These are phyloP conservation scores for Eustalomyia histrio DNA, from an alignment of 2,888 invertebrate species.

Conservation along the genomic window DNA sequence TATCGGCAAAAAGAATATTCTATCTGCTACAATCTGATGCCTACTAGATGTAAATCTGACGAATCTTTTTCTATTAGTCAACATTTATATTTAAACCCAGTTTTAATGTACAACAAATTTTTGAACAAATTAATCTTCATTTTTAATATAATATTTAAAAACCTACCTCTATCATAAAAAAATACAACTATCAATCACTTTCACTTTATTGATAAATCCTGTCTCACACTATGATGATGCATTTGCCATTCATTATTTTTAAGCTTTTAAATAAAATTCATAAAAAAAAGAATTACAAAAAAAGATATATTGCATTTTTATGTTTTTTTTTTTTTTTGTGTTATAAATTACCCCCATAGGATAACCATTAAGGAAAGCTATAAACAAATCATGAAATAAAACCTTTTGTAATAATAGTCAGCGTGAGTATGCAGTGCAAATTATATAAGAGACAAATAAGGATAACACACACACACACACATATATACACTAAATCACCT, in stretches of 20 bases:
- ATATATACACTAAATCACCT: too few relatives aligned
- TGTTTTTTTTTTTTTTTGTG: neutral
- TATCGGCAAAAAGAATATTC: too few relatives aligned
- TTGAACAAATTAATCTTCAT: too few relatives aligned
- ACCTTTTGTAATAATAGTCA: conserved; percentile 38
- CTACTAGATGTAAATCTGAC: too few relatives aligned
- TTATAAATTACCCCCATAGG: neutral
- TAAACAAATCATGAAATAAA: conserved; percentile 32
- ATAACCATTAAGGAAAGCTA: conserved; percentile 22
- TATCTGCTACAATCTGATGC: too few relatives aligned
- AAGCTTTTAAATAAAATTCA: neutral
- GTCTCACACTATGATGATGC: neutral
- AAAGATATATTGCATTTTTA: neutral
- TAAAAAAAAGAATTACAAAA: neutral
- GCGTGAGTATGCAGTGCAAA: conserved; percentile 28
- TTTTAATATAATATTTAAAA: too few relatives aligned
- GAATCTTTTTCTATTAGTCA: too few relatives aligned
- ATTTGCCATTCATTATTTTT: neutral
- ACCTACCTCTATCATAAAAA: too few relatives aligned
- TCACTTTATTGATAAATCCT: too few relatives aligned
- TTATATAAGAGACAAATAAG: conserved; percentile 32
- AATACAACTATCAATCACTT: too few relatives aligned
- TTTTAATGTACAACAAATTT: too few relatives aligned
- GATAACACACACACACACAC: neutral
- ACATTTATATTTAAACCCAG: too few relatives aligned